Evolutionary conservation across 2,888 invertebrate species (phyloP), one percentile per base, ranked within the genome.

Genomic region (Craniophora ligustri): DNA sequence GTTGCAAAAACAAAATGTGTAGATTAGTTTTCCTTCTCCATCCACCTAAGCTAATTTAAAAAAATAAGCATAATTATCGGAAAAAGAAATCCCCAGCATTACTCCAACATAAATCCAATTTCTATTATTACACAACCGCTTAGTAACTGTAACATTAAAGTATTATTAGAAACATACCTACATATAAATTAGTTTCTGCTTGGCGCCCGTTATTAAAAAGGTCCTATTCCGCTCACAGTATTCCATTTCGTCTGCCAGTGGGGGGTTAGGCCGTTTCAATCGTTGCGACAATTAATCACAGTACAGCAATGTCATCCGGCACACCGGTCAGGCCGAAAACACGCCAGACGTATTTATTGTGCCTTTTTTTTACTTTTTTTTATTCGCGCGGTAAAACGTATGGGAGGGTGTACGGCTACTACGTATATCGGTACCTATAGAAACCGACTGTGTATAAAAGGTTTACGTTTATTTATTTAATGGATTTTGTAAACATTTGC

Each of bases 161-260:
- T 80, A 60, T 62, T 67, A 61, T 61, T 61, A 61, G 62, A n/a
- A n/a, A 76, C 71, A 75, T 62, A 71, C 73, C 72, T 56, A 76
- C 79, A 84, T 75, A 84, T 83, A 87, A 88, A 88, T 88, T 87
- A 85, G 86, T 88, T 87, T 87, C 79, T 81, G 81, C 80, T 75
- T 85, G 85, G 86, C 82, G 85, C 80, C 81, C 82, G 76, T 81
- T 86, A 88, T 89, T 87, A 88, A 87, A 89, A 82, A 88, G 88
- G 86, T 86, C 85, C 85, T 87, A 86, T 84, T 85, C 77, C 80
- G 76, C 72, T 60, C 79, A 85, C 85, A 87, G 88, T 91, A 92
- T 92, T 92, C 91, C 91, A 93, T 93, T 93, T 88, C 89, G 87
- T 84, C 60, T 88, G 84, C 82, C 93, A 89, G 93, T 92, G 92